Percentiles rank a stretch among this genome's conserved stretches.
These are phyloP conservation scores for Panonychus citri DNA, from an alignment of 1,140 invertebrate genomes.

Conservation along the genomic window DNA sequence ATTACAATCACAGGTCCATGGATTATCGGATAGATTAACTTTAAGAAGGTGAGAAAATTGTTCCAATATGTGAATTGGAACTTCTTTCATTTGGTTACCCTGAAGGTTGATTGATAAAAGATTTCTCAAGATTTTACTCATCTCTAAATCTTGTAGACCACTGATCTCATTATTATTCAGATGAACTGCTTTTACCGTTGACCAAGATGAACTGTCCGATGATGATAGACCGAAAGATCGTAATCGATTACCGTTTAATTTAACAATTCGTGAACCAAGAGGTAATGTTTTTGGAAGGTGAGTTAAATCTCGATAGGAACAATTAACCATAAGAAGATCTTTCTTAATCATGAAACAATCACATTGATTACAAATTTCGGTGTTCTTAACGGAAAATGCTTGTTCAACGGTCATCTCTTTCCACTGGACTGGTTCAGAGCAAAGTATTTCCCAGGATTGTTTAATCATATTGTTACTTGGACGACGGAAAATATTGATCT, in stretches of 20 bases:
- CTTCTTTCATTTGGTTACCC: slow-evolving; percentile 12
- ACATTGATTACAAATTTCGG: slow-evolving; percentile 12
- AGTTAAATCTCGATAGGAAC: slow-evolving; percentile 5
- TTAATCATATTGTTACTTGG: too few species aligned
- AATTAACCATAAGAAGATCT: slow-evolving; percentile 9
- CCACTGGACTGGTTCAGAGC: too few species aligned
- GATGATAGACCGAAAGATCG: slow-evolving; percentile 1
- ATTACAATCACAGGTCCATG: slow-evolving; percentile 14
- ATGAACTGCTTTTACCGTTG: slow-evolving; percentile 2
- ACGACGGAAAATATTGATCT: too few species aligned
- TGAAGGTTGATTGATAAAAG: slow-evolving; percentile 3
- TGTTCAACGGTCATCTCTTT: not conserved
- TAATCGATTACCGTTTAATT: slow-evolving; percentile 12
- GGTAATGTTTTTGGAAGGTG: slow-evolving; percentile 11
- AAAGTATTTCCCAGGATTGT: too few species aligned
- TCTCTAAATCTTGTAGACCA: slow-evolving; percentile 9
- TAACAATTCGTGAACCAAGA: slow-evolving; percentile 11
- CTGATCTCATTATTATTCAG: slow-evolving; percentile 11
- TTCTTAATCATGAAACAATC: slow-evolving; percentile 10
- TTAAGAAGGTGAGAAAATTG: slow-evolving; percentile 11
- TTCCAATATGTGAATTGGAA: slow-evolving; percentile 13
- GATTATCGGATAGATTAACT: slow-evolving; percentile 13
- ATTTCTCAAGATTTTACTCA: slow-evolving; percentile 7
- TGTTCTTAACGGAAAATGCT: slow-evolving; percentile 4
- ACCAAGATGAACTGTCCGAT: not conserved